Evolutionary conservation across 2,888 invertebrate genomes (phyloP), one percentile per base, ranked within the genome.

Genomic region (Cataglyphis livida): DNA sequence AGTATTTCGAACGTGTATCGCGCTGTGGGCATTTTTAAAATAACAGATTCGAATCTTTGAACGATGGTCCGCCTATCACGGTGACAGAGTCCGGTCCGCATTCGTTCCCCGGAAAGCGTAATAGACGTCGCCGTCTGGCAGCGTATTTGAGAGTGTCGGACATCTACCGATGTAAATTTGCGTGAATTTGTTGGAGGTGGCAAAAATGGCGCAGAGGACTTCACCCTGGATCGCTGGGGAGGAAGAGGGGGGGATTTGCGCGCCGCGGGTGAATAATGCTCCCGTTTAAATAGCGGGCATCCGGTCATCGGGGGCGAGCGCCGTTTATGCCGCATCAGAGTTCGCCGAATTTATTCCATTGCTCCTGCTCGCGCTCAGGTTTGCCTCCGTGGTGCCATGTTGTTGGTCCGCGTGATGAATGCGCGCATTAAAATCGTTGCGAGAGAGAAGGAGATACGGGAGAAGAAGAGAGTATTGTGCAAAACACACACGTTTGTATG

Each of bases 261-360:
- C 74, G 81, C 84, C 87, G 86, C 87, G 89, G 48, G 91, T 92
- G 92, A 92, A 92, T 92, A 92, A 92, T 92, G 92, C 89, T 85
- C 88, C 89, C 88, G 91, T 90, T 89, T 92, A 92, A 92, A 92
- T 89, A 91, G 88, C 68, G 90, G 90, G 83, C 85, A 87, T 90
- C 90, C 90, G 91, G 91, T 92, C 90, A 92, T 92, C 92, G 91
- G 86, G 91, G 87, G 88, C 84, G 78, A 51, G 32, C 83, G 85
- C 89, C 92, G 90, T 92, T 92, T 92, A 92, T 91, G 92, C 91
- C 92, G 92, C 92, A 92, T 92, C 92, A 92, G 91, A 92, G 91
- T 92, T 91, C 91, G 89, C 90, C 88, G 91, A 92, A 92, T 92
- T 92, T 92, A 92, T 92, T 92, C 92, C 92, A 90, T 89, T 89